These are phyloP conservation scores for Epistrophe eligans DNA, from an alignment of 2,888 invertebrate genomes.

Conservation along the genomic window DNA sequence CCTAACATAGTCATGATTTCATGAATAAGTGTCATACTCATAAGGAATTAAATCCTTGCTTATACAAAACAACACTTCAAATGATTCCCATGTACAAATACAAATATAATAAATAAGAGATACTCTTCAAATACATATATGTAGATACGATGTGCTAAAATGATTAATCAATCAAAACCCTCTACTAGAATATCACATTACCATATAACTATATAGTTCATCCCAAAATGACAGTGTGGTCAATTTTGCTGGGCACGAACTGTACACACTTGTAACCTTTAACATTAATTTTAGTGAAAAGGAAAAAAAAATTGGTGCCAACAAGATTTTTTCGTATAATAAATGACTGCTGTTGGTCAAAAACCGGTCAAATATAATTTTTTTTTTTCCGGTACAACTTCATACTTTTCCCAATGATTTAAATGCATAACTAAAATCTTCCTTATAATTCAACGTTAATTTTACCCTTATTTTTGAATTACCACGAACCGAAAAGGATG, in stretches of 20 bases:
- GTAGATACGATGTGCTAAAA: conserved; percentile 62
- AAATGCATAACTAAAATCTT: conserved; percentile 49
- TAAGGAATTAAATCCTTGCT: conserved; percentile 25
- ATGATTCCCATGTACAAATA: neutral
- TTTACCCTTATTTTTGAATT: conserved; percentile 68
- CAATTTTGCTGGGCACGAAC: conserved; percentile 76
- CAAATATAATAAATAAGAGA: neutral
- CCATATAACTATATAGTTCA: conserved; percentile 62
- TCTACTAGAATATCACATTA: conserved; percentile 68
- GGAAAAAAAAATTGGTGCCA: conserved; percentile 51
- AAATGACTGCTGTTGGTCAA: conserved; percentile 50
- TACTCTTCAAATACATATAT: neutral
- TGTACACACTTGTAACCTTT: conserved; percentile 76
- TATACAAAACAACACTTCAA: conserved; percentile 9
- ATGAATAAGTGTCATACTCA: neutral
- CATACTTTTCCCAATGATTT: conserved; percentile 51
- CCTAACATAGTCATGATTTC: no score
- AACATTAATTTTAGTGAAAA: conserved; percentile 49
- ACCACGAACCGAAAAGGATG: conserved; percentile 18
- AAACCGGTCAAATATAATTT: conserved; percentile 53
- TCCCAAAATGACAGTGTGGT: conserved; percentile 76
- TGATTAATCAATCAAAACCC: conserved; percentile 75
- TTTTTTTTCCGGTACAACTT: conserved; percentile 49
- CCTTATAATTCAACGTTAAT: conserved; percentile 54
- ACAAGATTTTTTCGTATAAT: conserved; percentile 50